Evolutionary conservation across 2,113 vertebrate species (phyloP).

Genomic region (Poeciliopsis prolifica): DNA sequence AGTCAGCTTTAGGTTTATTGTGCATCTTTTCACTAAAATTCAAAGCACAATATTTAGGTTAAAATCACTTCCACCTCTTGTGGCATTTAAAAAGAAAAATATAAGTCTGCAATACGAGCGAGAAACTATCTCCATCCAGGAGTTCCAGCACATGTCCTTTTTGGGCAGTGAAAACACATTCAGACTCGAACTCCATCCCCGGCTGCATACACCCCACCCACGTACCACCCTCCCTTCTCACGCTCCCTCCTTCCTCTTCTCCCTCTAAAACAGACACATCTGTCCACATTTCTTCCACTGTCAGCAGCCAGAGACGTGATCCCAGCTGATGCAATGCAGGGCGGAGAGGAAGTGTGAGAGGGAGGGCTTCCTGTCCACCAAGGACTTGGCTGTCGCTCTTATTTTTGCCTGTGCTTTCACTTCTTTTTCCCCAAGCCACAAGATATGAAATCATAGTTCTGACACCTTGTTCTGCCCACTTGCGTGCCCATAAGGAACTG

Average conservation of each 20-base stretch:
- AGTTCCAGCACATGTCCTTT: slow-evolving; percentile 72
- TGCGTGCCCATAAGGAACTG: slow-evolving; percentile 25
- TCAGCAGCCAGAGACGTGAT: slow-evolving; percentile 50
- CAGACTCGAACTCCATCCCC: slow-evolving; percentile 38
- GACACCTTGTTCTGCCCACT: background rate
- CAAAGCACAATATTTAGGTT: background rate
- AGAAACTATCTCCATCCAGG: slow-evolving; percentile 57
- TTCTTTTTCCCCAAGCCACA: background rate
- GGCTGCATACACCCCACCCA: slow-evolving; percentile 27
- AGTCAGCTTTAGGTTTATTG: background rate
- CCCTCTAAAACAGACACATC: slow-evolving; percentile 66
- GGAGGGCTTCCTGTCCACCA: slow-evolving; percentile 57
- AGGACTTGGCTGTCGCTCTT: slow-evolving; percentile 22
- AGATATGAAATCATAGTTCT: background rate
- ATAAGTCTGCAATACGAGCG: slow-evolving; percentile 43
- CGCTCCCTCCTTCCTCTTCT: slow-evolving; percentile 19
- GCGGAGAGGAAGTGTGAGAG: slow-evolving; percentile 41
- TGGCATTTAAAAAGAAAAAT: background rate
- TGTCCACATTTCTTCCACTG: slow-evolving; percentile 66
- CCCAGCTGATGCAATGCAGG: slow-evolving; percentile 65
- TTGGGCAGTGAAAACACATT: slow-evolving; percentile 75
- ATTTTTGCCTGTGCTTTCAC: slow-evolving; percentile 29
- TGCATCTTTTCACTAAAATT: background rate
- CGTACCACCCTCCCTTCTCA: slow-evolving; percentile 2
- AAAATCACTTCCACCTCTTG: slow-evolving; percentile 30